These are phyloP conservation scores for Microcebus lehilahytsara DNA, from an alignment of 2,113 vertebrate genomes.

Conservation along the genomic window DNA sequence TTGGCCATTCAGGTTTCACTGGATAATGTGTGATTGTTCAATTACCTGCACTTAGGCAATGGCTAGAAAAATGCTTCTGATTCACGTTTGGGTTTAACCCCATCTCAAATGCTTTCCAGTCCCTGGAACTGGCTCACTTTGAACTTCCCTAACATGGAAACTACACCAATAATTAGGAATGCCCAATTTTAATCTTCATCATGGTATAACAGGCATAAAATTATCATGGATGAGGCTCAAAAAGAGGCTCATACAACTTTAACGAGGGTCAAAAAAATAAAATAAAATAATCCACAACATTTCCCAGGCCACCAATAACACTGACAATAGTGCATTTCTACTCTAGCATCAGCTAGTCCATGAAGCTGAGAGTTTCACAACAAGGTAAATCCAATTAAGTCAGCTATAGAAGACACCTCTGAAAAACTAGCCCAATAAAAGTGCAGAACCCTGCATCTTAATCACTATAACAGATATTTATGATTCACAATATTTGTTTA, in stretches of 20 bases:
- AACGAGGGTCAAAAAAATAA: neutral
- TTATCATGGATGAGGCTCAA: neutral
- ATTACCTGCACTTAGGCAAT: neutral
- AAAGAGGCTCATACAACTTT: neutral
- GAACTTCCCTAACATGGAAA: neutral
- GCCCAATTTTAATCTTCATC: neutral
- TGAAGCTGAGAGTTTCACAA: neutral
- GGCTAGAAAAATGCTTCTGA: neutral
- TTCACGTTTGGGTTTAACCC: neutral
- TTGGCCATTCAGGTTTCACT: neutral
- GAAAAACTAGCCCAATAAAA: conserved; percentile 14
- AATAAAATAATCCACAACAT: neutral
- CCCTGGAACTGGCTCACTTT: neutral
- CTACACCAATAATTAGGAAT: neutral
- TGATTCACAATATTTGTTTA: neutral
- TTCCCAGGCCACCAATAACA: neutral
- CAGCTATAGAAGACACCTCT: neutral
- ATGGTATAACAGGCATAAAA: neutral
- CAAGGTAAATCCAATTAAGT: conserved; percentile 14
- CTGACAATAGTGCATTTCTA: neutral
- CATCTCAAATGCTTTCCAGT: neutral
- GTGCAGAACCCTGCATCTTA: neutral
- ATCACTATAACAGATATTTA: conserved; percentile 19
- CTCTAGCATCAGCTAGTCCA: neutral
- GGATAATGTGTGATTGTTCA: neutral